Evolutionary conservation across 2,888 invertebrate genomes (phyloP).

Genomic region (Aromia moschata): DNA sequence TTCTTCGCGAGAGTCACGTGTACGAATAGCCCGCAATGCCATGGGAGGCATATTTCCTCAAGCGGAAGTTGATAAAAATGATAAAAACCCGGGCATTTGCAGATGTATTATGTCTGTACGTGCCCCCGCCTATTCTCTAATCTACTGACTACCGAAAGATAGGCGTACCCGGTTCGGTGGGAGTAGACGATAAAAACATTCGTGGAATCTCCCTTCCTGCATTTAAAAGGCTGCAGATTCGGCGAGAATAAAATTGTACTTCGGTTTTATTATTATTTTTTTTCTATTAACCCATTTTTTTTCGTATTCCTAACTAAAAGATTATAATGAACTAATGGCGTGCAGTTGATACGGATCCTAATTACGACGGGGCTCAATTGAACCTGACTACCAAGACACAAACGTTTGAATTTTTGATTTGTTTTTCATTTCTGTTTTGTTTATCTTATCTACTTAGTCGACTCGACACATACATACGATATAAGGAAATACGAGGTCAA

Average conservation of each 20-base stretch:
- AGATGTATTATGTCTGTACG: constrained; percentile 27
- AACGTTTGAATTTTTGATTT: no score
- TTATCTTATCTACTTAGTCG: no score
- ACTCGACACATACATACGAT: no score
- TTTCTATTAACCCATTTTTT: no score
- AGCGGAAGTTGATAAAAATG: constrained; percentile 37
- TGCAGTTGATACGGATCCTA: not conserved
- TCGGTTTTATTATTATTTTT: no score
- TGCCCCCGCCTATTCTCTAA: constrained; percentile 26
- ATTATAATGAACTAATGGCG: not conserved
- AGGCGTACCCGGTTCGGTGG: constrained; percentile 28
- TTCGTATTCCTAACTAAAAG: no score
- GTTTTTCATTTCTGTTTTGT: no score
- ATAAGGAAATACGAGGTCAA: no score
- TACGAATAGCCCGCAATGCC: not conserved
- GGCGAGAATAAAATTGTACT: no score
- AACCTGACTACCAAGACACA: not conserved
- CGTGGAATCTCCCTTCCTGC: no score
- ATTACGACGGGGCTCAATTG: not conserved
- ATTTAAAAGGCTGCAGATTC: no score
- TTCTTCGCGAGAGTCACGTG: not conserved
- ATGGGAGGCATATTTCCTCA: constrained; percentile 3
- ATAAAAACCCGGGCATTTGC: constrained; percentile 30
- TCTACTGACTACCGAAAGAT: constrained; percentile 28
- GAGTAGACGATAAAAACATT: constrained; percentile 23